These are phyloP conservation scores for Poeciliopsis turneri DNA, from an alignment of 2,797 vertebrate genomes.

Conservation along the genomic window DNA sequence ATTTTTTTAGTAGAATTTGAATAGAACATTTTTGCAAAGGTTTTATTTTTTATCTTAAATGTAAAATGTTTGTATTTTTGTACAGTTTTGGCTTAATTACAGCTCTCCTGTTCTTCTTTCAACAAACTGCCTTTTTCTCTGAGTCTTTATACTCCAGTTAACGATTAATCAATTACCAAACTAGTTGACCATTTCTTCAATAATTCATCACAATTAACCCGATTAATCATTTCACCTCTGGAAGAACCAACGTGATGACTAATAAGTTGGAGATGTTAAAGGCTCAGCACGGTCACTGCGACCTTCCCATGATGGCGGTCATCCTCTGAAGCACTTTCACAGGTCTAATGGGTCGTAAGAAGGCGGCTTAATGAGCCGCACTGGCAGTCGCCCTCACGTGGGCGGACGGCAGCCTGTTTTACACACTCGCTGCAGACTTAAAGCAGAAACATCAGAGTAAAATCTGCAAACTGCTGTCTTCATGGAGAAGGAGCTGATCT, in stretches of 20 bases:
- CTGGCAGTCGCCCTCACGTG: slow-evolving; percentile 37
- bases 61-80: no score
- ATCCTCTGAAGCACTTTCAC: slow-evolving; percentile 28
- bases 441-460: not conserved
- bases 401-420: slow-evolving; percentile 10
- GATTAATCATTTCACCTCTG: not conserved
- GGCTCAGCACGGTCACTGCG: slow-evolving; percentile 27
- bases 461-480: not conserved
- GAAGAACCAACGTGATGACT: not conserved
- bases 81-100: no score
- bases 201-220: no score
- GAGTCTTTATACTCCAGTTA: no score
- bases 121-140: no score
- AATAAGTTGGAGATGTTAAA: slow-evolving; percentile 36
- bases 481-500: not conserved
- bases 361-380: slow-evolving; percentile 38
- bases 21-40: no score
- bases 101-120: no score
- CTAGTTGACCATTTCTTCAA: no score
- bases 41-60: no score
- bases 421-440: not conserved
- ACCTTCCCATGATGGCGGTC: slow-evolving; percentile 39
- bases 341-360: slow-evolving; percentile 34
- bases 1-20: no score
- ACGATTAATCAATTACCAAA: no score